Evolutionary conservation across 2,797 vertebrate genomes (phyloP), one percentile per base, ranked within the genome.

Genomic region (Heliangelus exortis): DNA sequence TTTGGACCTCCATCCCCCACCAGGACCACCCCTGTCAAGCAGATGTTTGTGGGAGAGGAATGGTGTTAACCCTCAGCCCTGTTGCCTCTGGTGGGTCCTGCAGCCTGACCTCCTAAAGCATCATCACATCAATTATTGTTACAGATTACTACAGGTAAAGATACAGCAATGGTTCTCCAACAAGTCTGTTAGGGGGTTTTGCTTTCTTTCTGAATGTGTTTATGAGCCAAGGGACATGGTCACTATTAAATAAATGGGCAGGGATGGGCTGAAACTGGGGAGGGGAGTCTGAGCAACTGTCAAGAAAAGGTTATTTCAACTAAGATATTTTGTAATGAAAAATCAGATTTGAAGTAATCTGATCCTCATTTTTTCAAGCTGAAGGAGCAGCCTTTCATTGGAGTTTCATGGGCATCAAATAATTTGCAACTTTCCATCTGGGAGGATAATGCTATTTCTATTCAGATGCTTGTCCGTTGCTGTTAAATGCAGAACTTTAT

Each of bases 151-250:
- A 11, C 23, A 50, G 22, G 22, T 23, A 50, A 50, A 50, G 48
- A 13, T 13, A 14, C 12, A 50, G 48, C 21, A 22, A 50, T 50
- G 48, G 28, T 18, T 2, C 45, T 19, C 76, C 59, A 54, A 0
- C 28, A 10, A 3, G 10, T 1, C 82, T 22, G 6, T 8, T 1
- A 5, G 8, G 12, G 28, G 1, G 1, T 15, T 45, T n/a, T 80
- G 10, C 18, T 58, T 57, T 3, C 79, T 19, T 39, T 45, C 69
- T 15, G 4, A 12, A 36, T 1, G 43, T 7, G 9, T 5, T 39
- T 31, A 5, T 54, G 31, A 36, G 69, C 15, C 4, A 1, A 26
- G 39, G n/a, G 6, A 31, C 21, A 0, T 15, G 1, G 47, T 69
- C 18, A 2, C 39, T 41, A 0, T 9, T 48, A 43, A 34, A 29